Evolutionary conservation across 2,888 invertebrate species (phyloP).

Genomic region (Aphodius granarius): DNA sequence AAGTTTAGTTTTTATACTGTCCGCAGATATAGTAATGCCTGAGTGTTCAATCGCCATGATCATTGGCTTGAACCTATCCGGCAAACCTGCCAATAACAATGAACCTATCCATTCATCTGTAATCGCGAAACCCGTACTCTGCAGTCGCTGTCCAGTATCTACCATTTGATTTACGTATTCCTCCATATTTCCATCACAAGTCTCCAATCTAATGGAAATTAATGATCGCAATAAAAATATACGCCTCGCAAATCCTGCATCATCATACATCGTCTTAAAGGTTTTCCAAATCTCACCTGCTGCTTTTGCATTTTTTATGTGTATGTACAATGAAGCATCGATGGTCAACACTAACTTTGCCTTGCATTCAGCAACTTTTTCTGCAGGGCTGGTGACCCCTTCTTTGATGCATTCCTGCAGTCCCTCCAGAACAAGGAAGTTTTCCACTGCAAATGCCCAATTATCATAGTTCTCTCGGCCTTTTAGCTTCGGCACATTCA

Average conservation of each 20-base stretch:
- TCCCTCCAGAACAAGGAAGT: constrained; percentile 25
- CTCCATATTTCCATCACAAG: constrained; percentile 36
- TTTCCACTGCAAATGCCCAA: constrained; percentile 23
- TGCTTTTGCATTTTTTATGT: constrained; percentile 32
- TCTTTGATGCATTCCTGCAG: constrained; percentile 19
- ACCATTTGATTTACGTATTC: constrained; percentile 41
- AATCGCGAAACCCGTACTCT: constrained; percentile 40
- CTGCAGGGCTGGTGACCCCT: constrained; percentile 16
- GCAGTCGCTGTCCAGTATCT: constrained; percentile 36
- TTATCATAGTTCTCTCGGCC: too few relatives aligned
- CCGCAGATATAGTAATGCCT: constrained; percentile 26
- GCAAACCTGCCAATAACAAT: constrained; percentile 38
- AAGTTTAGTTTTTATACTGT: constrained; percentile 6
- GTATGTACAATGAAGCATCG: too few relatives aligned
- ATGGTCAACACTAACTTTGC: constrained; percentile 38
- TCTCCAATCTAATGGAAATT: constrained; percentile 37
- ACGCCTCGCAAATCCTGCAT: constrained; percentile 39
- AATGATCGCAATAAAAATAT: constrained; percentile 37
- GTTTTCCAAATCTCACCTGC: constrained; percentile 36
- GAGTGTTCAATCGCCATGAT: constrained; percentile 34
- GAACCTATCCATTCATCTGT: constrained; percentile 40
- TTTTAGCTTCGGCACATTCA: constrained; percentile 24
- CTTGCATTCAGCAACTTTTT: constrained; percentile 33
- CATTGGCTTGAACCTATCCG: constrained; percentile 33
- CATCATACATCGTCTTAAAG: constrained; percentile 38